Percentiles rank a stretch among this genome's conserved stretches.
phyloP scores from a whole-genome alignment of 2,113 vertebrate genomes.

The Elgaria multicarinata region DNA sequence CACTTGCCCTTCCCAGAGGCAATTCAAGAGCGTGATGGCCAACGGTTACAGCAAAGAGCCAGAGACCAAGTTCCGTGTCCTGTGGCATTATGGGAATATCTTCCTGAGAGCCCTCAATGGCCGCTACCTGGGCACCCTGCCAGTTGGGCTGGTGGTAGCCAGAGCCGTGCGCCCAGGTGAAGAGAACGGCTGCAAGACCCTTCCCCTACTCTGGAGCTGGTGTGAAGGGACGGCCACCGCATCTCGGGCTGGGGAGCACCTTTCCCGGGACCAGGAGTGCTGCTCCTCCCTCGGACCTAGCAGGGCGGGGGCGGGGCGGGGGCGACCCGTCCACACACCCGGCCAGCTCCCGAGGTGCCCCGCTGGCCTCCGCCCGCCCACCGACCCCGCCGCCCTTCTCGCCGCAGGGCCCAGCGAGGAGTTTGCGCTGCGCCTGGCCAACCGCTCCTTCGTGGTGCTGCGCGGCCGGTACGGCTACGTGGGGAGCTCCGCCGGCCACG shows the following conservation, averaged over 20 bases:
- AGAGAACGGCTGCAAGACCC: not conserved
- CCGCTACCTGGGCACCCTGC: slow-evolving; percentile 44
- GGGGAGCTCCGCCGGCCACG: slow-evolving; percentile 28
- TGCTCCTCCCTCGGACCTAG: too few species aligned
- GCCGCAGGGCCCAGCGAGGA: slow-evolving; percentile 64
- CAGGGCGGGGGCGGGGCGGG: too few species aligned
- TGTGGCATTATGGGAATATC: slow-evolving; percentile 65
- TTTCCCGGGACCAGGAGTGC: too few species aligned
- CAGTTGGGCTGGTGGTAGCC: slow-evolving; percentile 54
- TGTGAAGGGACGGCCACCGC: too few species aligned
- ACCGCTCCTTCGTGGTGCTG: slow-evolving; percentile 67
- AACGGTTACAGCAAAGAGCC: slow-evolving; percentile 57
- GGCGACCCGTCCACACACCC: too few species aligned
- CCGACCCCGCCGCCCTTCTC: not conserved
- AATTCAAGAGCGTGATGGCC: slow-evolving; percentile 48
- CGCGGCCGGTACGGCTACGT: slow-evolving; percentile 69
- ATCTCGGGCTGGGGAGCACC: too few species aligned
- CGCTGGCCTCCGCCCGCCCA: not conserved
- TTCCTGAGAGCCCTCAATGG: slow-evolving; percentile 55
- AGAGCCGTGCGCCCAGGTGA: slow-evolving; percentile 56
- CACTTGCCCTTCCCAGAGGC: slow-evolving; percentile 46
- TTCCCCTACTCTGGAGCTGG: not conserved
- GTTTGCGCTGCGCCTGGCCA: slow-evolving; percentile 66
- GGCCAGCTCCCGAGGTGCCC: too few species aligned
- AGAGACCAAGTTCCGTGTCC: slow-evolving; percentile 54